Evolutionary conservation across 2,113 vertebrate genomes (phyloP), one percentile per base, ranked within the genome.

Genomic region (Rynchops niger): DNA sequence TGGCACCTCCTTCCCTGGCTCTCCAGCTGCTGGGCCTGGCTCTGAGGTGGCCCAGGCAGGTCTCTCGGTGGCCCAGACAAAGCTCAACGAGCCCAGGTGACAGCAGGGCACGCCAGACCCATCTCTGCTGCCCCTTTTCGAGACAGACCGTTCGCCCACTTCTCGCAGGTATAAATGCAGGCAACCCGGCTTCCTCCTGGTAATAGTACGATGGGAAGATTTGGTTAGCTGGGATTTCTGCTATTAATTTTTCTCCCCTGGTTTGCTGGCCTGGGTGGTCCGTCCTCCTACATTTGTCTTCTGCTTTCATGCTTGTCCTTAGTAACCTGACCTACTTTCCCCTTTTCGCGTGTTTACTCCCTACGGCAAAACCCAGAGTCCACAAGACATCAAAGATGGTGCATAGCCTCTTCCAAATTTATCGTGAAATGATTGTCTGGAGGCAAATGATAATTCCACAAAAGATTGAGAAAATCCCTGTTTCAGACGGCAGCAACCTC

Each of bases 71-170:
- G n/a, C 7, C 1, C 34, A 36, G 70, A 40, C 11, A 32, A 4
- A 34, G 45, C 27, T 62, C 36, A 34, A 71, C 32, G 4, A 82
- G 70, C 40, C 55, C 8, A 1, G 53, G 30, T 1, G 6, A n/a
- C 40, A 32, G 14, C 11, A 0, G 1, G 38, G 27, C 11, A 19
- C 1, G 0, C 2, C 5, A 22, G 21, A 20, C 38, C 34, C 18
- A 1, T 7, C 47, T 32, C 47, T 40, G 42, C 76, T 45, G 45
- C 38, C 42, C 12, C 45, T 29, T 9, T 25, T 23, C 9, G 2
- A 1, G 20, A 7, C 20, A 49, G 40, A 49, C 56, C 0, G 0
- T 16, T 21, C 13, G 9, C 9, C 45, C 25, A n/a, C 23, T 73
- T 42, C 49, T 27, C 4, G 2, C 26, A 23, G 67, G 10, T 67